phyloP scores from a whole-genome alignment of 2,888 invertebrate genomes.

The Artemia sinica region DNA sequence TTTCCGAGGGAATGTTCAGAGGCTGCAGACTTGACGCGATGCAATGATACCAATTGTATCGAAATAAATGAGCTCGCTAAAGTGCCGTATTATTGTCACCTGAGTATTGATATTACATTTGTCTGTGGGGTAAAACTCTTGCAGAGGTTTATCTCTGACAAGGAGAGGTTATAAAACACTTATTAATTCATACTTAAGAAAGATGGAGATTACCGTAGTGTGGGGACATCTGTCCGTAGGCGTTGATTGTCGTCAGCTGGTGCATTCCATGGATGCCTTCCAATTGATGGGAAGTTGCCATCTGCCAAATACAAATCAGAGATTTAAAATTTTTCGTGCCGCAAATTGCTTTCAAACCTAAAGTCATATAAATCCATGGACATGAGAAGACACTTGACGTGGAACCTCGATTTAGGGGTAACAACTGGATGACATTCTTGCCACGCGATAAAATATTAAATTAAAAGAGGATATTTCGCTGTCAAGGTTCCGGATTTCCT shows the following conservation, averaged over 20 bases:
- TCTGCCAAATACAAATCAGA: slow-evolving; percentile 12
- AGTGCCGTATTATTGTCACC: no score
- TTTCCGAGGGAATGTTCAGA: no score
- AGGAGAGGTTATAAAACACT: no score
- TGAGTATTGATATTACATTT: no score
- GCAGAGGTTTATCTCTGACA: no score
- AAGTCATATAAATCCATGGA: neutral
- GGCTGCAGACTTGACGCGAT: no score
- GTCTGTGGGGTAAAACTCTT: no score
- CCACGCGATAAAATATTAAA: neutral
- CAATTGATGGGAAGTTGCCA: slow-evolving; percentile 8
- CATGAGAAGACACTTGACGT: slow-evolving; percentile 8
- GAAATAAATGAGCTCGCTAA: no score
- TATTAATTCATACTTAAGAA: neutral
- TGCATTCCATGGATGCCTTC: slow-evolving; percentile 14
- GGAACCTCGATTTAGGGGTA: neutral
- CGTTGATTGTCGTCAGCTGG: slow-evolving; percentile 2
- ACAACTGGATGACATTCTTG: slow-evolving; percentile 4
- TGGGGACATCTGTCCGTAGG: slow-evolving; percentile 12
- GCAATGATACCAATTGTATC: no score
- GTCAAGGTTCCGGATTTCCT: no score
- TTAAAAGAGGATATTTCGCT: no score
- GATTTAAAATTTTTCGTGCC: slow-evolving; percentile 3
- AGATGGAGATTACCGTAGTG: slow-evolving; percentile 6
- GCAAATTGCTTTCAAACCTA: neutral